These are phyloP conservation scores for Thereuonema tuberculata DNA, from an alignment of 1,140 invertebrate species.

Conservation along the genomic window DNA sequence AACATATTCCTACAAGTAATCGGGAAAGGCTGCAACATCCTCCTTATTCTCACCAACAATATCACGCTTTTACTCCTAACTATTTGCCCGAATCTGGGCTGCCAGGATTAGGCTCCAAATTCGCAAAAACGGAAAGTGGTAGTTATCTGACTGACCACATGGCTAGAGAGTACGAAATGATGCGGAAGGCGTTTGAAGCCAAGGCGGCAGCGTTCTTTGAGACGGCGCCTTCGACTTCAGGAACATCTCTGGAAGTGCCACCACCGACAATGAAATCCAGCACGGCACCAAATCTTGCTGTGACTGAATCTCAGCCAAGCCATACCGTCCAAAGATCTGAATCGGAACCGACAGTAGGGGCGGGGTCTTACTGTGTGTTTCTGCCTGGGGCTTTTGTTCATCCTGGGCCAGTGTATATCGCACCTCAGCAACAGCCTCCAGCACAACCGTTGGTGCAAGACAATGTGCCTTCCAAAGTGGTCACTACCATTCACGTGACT, in stretches of 20 bases:
- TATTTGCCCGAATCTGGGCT: not conserved
- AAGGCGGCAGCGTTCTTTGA: no score
- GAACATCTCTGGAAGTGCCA: not conserved
- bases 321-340: not conserved
- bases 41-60: not conserved
- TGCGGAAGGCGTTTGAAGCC: no score
- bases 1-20: not conserved
- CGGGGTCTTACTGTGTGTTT: not conserved
- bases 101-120: not conserved
- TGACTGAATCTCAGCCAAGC: not conserved
- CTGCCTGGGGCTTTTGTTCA: not conserved
- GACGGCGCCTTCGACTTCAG: no score
- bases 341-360: not conserved
- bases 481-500: no score
- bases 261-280: not conserved
- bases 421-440: not conserved
- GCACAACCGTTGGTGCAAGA: no score
- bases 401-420: not conserved
- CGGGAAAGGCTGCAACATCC: not conserved
- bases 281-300: not conserved
- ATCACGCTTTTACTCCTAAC: not conserved
- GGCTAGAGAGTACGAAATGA: no score
- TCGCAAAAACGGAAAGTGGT: not conserved
- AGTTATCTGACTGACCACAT: no score
- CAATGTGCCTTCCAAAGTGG: no score